Evolutionary conservation across 1,140 invertebrate genomes (phyloP).

Genomic region (Rhopalosiphum maidis): DNA sequence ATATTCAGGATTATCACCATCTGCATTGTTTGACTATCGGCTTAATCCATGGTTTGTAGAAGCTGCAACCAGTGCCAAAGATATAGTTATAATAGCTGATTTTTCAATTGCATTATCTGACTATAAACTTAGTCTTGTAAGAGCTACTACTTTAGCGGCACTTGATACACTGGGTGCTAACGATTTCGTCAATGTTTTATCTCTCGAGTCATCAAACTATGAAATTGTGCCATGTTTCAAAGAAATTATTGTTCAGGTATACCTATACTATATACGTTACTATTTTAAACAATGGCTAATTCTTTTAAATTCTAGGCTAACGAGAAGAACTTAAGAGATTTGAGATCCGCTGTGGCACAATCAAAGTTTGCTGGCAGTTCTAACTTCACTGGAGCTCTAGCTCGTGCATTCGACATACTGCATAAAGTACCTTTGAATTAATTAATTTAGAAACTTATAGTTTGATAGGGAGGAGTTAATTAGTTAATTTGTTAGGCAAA

Average conservation of each 20-base stretch:
- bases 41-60: slow-evolving; percentile 92
- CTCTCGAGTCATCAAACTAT: slow-evolving; percentile 77
- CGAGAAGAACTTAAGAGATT: slow-evolving; percentile 82
- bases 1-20: slow-evolving; percentile 68
- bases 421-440: slow-evolving; percentile 72
- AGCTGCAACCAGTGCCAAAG: slow-evolving; percentile 95
- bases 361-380: slow-evolving; percentile 77
- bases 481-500: neutral
- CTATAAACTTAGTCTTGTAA: slow-evolving; percentile 81
- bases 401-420: slow-evolving; percentile 89
- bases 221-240: slow-evolving; percentile 86
- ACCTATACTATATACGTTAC: neutral
- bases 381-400: slow-evolving; percentile 92
- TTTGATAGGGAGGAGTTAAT: neutral
- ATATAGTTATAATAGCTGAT: slow-evolving; percentile 91
- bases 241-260: slow-evolving; percentile 82
- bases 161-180: slow-evolving; percentile 94
- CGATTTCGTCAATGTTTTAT: slow-evolving; percentile 95
- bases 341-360: slow-evolving; percentile 77
- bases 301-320: slow-evolving; percentile 71
- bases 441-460: slow-evolving; percentile 51
- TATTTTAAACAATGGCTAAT: neutral
- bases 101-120: slow-evolving; percentile 88
- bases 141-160: slow-evolving; percentile 83
- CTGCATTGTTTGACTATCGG: slow-evolving; percentile 87